Evolutionary conservation across 2,888 invertebrate species (phyloP), one percentile per base, ranked within the genome.

Genomic region (Rotaria sp.): DNA sequence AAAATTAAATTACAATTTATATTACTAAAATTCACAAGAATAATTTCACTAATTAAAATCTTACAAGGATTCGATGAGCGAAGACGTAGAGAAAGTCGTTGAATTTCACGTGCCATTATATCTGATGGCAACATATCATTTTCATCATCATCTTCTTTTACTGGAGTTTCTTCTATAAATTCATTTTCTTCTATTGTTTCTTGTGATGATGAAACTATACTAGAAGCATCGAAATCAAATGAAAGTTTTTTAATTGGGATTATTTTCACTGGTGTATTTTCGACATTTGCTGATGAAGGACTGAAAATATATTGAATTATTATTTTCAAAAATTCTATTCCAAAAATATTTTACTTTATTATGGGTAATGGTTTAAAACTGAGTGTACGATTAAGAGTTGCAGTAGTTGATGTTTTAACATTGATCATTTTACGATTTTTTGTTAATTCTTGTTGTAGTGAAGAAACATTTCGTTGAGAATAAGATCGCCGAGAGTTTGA

Each of bases 71-170:
- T 67, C 8, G 67, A 2, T 7, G 67, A 67, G 0, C 67, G 67
- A 67, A 67, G 67, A 21, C 67, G 67, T 15, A 67, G 35, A 67
- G 67, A 67, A 2, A 67, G 35, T 38, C 67, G 35, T 67, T 67
- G 67, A 35, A 67, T 67, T 67, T 67, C 67, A 67, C 67, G 67
- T 67, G 67, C 30, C 67, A 67, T 67, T 35, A 67, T 67, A 67
- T 67, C 67, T 35, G 67, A 35, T 67, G 35, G 18, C 21, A 67
- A 35, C 11, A 67, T 35, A 35, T 67, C 67, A 35, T 35, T 67
- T 35, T 0, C 8, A 2, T 67, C 8, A 4, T 67, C 67, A 15
- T 67, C 67, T 67, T 67, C 67, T 67, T 67, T 67, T 2, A 67
- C 8, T 35, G 67, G 67, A 35, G 67, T 67, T 67, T 67, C 67